phyloP scores from a whole-genome alignment of 2,113 vertebrate species.

The Phrynocephalus versicolor region DNA sequence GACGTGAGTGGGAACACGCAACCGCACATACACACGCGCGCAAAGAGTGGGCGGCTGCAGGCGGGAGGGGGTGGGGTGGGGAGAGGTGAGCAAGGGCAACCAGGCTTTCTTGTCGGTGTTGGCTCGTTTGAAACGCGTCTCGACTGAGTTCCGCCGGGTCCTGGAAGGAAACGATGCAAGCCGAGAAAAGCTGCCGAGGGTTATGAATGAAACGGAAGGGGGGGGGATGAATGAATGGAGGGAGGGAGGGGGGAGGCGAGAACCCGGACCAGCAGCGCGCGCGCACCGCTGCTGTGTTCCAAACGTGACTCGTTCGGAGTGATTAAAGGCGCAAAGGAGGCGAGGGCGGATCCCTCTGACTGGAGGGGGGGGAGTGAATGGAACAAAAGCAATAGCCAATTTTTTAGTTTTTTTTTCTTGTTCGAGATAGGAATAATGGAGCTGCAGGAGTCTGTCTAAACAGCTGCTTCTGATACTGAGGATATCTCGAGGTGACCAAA shows the following conservation, averaged over 20 bases:
- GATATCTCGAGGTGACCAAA: slow-evolving; percentile 27
- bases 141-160: background rate
- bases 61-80: background rate
- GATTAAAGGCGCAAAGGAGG: background rate
- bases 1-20: background rate
- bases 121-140: rapidly evolving
- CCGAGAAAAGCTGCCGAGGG: background rate
- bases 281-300: background rate
- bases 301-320: background rate
- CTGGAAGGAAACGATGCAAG: rapidly evolving
- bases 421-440: slow-evolving; percentile 12
- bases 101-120: background rate
- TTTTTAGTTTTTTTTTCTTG: background rate
- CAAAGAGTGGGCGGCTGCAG: background rate
- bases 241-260: background rate
- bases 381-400: background rate
- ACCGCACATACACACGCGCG: background rate
- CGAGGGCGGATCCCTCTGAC: background rate
- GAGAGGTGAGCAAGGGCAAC: background rate
- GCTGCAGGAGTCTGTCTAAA: slow-evolving; percentile 25
- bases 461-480: slow-evolving; percentile 1
- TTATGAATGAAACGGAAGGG: background rate
- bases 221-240: background rate
- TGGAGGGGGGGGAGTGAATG: rapidly evolving
- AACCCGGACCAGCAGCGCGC: background rate